A percentile compares a stretch with the other conserved stretches of the same genome.
Evolutionary conservation across 2,113 vertebrate species (phyloP).

Genomic region (Percina caprodes): DNA sequence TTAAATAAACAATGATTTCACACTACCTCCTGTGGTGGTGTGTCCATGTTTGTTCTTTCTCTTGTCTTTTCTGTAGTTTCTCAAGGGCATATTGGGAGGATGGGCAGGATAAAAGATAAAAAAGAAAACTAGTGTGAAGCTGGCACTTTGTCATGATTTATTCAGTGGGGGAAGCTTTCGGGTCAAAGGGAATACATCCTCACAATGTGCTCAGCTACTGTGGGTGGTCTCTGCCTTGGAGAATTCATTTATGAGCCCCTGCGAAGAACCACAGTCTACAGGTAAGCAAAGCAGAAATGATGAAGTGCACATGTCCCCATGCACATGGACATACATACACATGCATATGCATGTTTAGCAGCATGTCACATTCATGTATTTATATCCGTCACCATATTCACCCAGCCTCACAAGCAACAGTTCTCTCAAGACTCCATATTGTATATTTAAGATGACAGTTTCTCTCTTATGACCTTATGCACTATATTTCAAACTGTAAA

Average conservation of each 20-base stretch:
- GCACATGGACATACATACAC: background rate
- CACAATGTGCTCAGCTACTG: slow-evolving; percentile 45
- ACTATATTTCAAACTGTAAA: slow-evolving; percentile 8
- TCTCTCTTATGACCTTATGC: slow-evolving; percentile 15
- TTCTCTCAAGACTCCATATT: background rate
- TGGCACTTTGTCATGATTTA: slow-evolving; percentile 76
- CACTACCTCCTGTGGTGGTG: slow-evolving; percentile 52
- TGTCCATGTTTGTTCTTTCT: slow-evolving; percentile 35
- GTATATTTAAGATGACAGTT: slow-evolving; percentile 3
- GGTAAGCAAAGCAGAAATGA: slow-evolving; percentile 12
- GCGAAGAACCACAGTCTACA: background rate
- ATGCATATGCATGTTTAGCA: background rate
- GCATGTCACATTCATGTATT: background rate
- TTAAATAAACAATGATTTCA: slow-evolving; percentile 82
- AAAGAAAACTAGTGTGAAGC: slow-evolving; percentile 54
- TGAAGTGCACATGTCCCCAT: slow-evolving; percentile 4
- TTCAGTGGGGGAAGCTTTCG: slow-evolving; percentile 72
- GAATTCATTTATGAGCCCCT: slow-evolving; percentile 47
- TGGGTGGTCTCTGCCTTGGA: slow-evolving; percentile 62
- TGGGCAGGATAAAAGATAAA: slow-evolving; percentile 68
- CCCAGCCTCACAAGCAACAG: background rate
- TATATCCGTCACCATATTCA: background rate
- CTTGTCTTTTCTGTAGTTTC: slow-evolving; percentile 62
- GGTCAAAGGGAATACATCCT: slow-evolving; percentile 74
- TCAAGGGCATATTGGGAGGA: slow-evolving; percentile 76